Evolutionary conservation across 2,797 vertebrate species (phyloP).

Genomic region (Aplochiton taeniatus): DNA sequence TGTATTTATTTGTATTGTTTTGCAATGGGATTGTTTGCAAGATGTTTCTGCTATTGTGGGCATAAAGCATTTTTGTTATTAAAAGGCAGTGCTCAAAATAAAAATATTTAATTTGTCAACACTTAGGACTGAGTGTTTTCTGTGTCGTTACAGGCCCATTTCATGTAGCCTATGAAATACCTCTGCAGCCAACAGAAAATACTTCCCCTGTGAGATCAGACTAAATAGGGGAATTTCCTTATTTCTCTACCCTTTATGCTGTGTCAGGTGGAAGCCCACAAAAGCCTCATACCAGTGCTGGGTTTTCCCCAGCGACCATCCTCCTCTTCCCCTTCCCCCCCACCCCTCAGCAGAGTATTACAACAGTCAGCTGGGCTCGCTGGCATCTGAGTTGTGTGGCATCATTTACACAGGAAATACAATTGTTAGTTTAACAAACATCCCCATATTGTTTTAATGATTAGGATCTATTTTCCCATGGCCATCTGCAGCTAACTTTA

Average conservation of each 20-base stretch:
- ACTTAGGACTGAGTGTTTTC: too few relatives aligned
- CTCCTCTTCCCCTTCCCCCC: constrained; percentile 17
- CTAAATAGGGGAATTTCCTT: constrained; percentile 67
- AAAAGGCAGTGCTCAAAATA: constrained; percentile 30
- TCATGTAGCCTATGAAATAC: constrained; percentile 46
- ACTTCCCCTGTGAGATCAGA: constrained; percentile 63
- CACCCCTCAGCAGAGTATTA: constrained; percentile 43
- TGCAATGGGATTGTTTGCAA: constrained; percentile 29
- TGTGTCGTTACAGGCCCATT: not conserved
- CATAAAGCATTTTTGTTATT: constrained; percentile 22
- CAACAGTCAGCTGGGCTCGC: constrained; percentile 38
- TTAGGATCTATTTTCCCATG: constrained; percentile 21
- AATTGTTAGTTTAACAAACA: constrained; percentile 27
- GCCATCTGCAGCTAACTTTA: constrained; percentile 13
- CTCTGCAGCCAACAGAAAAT: constrained; percentile 52
- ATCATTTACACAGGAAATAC: constrained; percentile 1
- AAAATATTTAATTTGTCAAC: too few relatives aligned
- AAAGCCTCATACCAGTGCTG: constrained; percentile 61
- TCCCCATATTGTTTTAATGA: constrained; percentile 31
- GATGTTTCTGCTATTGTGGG: constrained; percentile 26
- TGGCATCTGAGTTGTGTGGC: constrained; percentile 20
- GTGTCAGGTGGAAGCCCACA: constrained; percentile 68
- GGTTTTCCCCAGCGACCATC: constrained; percentile 57
- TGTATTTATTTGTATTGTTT: constrained; percentile 13
- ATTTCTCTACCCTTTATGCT: constrained; percentile 48